Base-by-base conservation (phyloP, 2,888 invertebrate genomes). In the Zygogramma bicolorata region DNA sequence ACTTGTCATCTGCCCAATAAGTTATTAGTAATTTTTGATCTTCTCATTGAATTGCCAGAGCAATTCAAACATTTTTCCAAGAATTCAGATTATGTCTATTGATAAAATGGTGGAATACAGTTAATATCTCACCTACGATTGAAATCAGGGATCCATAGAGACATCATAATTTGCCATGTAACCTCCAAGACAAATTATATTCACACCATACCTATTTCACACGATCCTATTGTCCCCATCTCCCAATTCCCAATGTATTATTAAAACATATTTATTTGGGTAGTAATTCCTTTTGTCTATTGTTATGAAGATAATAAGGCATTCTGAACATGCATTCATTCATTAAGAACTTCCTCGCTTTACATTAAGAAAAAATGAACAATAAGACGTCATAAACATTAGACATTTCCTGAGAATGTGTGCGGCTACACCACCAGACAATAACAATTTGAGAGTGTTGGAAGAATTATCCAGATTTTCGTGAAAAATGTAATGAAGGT, bases 341-440 rank as follows among this genome's bases (percentile, higher is more conserved):
- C 70, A 70, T 70, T 69, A 69, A 40, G 66, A 57, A 73, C 73
- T 70, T 66, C 73, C 73, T 73, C 53, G 62, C 66, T 62, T 69
- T 63, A 70, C 67, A 70, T 71, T 59, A 68, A 70, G 63, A 58
- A 71, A 70, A 73, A 70, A 67, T 69, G 62, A 70, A 73, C 73
- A 73, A 73, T 69, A 73, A 69, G 66, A 69, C 62, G 38, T 63
- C 42, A 58, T 67, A 60, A 65, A 71, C 65, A 59, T 65, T 65
- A 59, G 46, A 67, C 70, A 63, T 73, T 73, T 73, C 73, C 73
- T 73, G 73, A 70, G 73, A 73, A 69, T 73, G 72, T 73, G 53
- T 68, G 8, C 18, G 20, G 15, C 61, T 20, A 40, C 15, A 42
- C 15, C n/a, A 42, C 4, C n/a, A 42, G 42, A 42, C 42, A 42